Conservation (phyloP, 2,113 vertebrate species). For the Pangasianodon hypophthalmus region DNA sequence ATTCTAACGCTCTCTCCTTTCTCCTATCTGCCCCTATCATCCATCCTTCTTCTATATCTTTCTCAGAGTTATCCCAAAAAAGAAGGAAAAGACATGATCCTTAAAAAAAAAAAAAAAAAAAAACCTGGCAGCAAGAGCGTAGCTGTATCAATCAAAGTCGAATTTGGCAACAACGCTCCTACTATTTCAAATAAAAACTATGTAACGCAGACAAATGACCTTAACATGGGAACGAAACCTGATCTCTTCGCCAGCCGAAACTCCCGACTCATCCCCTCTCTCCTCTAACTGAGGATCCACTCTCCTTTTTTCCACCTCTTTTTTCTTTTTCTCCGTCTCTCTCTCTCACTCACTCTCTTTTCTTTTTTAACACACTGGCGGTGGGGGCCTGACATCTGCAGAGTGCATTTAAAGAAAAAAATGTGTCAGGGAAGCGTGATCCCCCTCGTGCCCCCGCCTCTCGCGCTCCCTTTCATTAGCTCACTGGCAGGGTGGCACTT, state of each 20-base stretch:
- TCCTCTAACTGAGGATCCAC: conserved; percentile 23
- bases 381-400: conserved; percentile 93
- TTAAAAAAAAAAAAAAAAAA: conserved; percentile 50
- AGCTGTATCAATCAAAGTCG: conserved; percentile 74
- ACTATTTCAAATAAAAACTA: conserved; percentile 77
- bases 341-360: conserved; percentile 61
- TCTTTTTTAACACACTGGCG: conserved; percentile 78
- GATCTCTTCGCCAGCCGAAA: conserved; percentile 59
- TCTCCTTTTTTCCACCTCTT: conserved; percentile 48
- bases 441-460: conserved; percentile 74
- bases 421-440: conserved; percentile 96
- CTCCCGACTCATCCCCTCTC: conserved; percentile 60
- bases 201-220: conserved; percentile 70
- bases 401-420: conserved; percentile 97
- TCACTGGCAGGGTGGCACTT: conserved; percentile 99
- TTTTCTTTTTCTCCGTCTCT: conserved; percentile 14
- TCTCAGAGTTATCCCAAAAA: conserved; percentile 37
- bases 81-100: conserved; percentile 39
- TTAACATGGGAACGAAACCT: conserved; percentile 70
- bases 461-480: conserved; percentile 91
- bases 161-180: conserved; percentile 79
- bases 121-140: conserved; percentile 47
- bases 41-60: conserved; percentile 57
- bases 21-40: conserved; percentile 17
- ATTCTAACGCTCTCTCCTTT: conserved; percentile 36